Evolutionary conservation across 2,113 vertebrate species (phyloP).

Genomic region (Chamaea fasciata): DNA sequence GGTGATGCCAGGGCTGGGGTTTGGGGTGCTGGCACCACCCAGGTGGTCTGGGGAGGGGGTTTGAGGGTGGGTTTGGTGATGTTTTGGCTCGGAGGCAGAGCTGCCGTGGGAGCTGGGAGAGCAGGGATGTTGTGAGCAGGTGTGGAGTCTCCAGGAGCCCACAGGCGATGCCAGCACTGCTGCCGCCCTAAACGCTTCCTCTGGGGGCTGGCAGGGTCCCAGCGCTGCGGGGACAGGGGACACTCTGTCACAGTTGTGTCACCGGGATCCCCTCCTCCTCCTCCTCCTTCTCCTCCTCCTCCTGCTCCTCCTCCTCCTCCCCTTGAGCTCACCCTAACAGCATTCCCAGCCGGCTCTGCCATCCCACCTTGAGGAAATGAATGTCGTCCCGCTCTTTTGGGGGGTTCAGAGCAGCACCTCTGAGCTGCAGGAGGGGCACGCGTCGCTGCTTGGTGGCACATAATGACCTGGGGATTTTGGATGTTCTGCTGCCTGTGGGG

Average conservation of each 20-base stretch:
- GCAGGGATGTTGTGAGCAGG: background rate
- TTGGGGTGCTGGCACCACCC: background rate
- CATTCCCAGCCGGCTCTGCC: background rate
- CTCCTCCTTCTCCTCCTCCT: background rate
- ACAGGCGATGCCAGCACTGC: background rate
- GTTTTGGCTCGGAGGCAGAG: background rate
- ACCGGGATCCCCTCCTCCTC: background rate
- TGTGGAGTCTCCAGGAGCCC: background rate
- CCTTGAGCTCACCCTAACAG: background rate
- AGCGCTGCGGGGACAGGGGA: background rate
- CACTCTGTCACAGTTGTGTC: background rate
- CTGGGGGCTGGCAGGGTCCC: background rate
- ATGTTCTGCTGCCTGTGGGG: rapidly evolving
- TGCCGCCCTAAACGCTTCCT: background rate
- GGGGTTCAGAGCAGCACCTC: rapidly evolving
- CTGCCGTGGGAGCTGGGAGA: background rate
- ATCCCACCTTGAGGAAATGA: rapidly evolving
- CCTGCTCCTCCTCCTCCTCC: too few relatives aligned
- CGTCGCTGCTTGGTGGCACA: rapidly evolving
- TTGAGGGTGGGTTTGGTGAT: rapidly evolving
- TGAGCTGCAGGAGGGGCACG: rapidly evolving
- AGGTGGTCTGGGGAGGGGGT: background rate
- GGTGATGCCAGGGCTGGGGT: background rate
- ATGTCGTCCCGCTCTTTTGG: rapidly evolving
- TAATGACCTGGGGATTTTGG: rapidly evolving